Evolutionary conservation across 2,113 vertebrate species (phyloP).

Genomic region (Rhagologus leucostigma): DNA sequence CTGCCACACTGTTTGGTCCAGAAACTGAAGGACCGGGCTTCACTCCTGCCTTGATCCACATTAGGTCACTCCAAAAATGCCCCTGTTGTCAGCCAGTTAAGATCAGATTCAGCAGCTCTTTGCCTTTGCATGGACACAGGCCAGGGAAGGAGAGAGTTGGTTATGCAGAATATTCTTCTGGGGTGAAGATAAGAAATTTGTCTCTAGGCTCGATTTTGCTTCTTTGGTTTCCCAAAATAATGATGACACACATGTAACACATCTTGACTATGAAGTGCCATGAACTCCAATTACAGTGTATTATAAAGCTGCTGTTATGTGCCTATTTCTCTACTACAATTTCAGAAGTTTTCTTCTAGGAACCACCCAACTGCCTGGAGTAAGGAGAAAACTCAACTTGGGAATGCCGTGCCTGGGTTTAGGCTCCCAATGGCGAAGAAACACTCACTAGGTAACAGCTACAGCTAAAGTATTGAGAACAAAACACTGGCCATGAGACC

Average conservation of each 20-base stretch:
- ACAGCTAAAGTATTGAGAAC: background rate
- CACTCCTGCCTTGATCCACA: background rate
- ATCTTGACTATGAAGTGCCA: background rate
- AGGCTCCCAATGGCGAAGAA: background rate
- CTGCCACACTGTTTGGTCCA: background rate
- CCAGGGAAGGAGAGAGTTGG: background rate
- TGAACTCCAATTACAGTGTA: background rate
- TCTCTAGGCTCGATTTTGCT: background rate
- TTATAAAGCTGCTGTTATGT: background rate
- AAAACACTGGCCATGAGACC: background rate
- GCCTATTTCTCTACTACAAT: background rate
- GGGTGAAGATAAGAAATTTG: background rate
- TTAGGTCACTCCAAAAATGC: background rate
- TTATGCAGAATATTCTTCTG: background rate
- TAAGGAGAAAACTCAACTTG: background rate
- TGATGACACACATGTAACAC: background rate
- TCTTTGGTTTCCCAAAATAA: background rate
- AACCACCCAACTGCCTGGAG: background rate
- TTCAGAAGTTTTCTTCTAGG: background rate
- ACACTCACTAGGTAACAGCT: background rate
- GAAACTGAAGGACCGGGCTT: background rate
- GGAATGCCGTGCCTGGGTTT: background rate
- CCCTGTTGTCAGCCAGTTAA: rapidly evolving
- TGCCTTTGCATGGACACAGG: too few species aligned
- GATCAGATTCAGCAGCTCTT: background rate